Evolutionary conservation across 2,797 vertebrate species (phyloP).

Genomic region (Cyclopterus lumpus): DNA sequence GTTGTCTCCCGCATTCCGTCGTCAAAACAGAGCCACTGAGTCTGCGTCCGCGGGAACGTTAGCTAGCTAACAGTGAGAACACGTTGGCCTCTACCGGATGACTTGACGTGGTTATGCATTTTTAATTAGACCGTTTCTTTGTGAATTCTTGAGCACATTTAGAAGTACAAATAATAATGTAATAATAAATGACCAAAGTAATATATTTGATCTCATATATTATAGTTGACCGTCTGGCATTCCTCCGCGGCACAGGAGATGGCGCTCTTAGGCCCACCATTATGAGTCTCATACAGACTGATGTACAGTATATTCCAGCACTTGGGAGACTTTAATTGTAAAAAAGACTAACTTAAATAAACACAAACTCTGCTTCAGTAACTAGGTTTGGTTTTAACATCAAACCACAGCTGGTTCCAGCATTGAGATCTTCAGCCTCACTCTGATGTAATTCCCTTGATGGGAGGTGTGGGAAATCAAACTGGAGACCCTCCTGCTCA

Average conservation of each 20-base stretch:
- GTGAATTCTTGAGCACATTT: background rate
- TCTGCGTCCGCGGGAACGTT: background rate
- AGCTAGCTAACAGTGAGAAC: background rate
- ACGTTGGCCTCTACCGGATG: background rate
- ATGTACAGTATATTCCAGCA: background rate
- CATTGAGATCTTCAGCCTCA: slow-evolving; percentile 42
- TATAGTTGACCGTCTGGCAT: background rate
- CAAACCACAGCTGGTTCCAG: slow-evolving; percentile 49
- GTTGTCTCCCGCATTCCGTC: background rate
- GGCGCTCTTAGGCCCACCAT: background rate
- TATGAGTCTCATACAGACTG: background rate
- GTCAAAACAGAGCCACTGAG: background rate
- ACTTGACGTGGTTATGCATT: background rate
- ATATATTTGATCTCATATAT: background rate
- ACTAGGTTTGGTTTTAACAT: slow-evolving; percentile 46
- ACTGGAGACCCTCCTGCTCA: slow-evolving; percentile 40
- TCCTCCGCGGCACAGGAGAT: background rate
- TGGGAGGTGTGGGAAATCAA: slow-evolving; percentile 55
- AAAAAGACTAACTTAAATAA: slow-evolving; percentile 26
- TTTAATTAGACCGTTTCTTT: background rate
- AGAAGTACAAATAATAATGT: background rate
- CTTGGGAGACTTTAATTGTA: background rate
- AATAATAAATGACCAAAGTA: background rate
- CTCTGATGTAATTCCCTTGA: slow-evolving; percentile 70
- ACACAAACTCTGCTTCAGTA: slow-evolving; percentile 35